Conservation (phyloP, 1,140 invertebrate species). For the Doryteuthis pealeii region DNA sequence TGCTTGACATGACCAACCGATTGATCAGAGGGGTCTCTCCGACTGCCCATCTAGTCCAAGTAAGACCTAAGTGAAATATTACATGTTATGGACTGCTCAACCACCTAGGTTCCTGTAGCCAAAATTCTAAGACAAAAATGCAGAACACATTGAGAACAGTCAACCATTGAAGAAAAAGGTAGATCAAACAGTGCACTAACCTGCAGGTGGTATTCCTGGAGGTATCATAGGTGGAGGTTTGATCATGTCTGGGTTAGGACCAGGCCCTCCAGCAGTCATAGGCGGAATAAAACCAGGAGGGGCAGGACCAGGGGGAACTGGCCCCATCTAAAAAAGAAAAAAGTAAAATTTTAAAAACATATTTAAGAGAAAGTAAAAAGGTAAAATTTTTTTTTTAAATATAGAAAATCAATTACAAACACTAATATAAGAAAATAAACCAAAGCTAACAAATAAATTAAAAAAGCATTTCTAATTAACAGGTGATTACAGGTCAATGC, state of each 20-base stretch:
- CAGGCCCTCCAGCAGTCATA: slow-evolving; percentile 27
- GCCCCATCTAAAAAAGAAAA: slow-evolving; percentile 22
- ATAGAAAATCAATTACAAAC: no score
- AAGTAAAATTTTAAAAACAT: neutral
- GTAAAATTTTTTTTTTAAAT: neutral
- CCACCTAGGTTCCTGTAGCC: no score
- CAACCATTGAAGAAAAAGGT: neutral
- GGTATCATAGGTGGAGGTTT: slow-evolving; percentile 34
- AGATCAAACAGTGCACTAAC: slow-evolving; percentile 6
- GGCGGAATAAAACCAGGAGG: slow-evolving; percentile 32
- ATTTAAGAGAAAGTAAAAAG: neutral
- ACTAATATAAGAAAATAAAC: neutral
- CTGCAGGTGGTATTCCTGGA: slow-evolving; percentile 21
- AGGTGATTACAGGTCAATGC: neutral
- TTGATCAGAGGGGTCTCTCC: no score
- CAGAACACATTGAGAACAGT: no score
- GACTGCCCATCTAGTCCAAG: no score
- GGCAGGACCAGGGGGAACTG: slow-evolving; percentile 23
- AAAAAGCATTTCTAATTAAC: neutral
- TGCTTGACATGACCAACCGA: no score
- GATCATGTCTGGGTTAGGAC: slow-evolving; percentile 16
- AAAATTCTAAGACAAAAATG: no score
- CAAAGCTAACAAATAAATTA: neutral
- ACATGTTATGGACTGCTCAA: no score
- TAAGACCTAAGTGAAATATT: no score